Evolutionary conservation across 2,888 invertebrate genomes (phyloP).

Genomic region (Dermolepida albohirtum): DNA sequence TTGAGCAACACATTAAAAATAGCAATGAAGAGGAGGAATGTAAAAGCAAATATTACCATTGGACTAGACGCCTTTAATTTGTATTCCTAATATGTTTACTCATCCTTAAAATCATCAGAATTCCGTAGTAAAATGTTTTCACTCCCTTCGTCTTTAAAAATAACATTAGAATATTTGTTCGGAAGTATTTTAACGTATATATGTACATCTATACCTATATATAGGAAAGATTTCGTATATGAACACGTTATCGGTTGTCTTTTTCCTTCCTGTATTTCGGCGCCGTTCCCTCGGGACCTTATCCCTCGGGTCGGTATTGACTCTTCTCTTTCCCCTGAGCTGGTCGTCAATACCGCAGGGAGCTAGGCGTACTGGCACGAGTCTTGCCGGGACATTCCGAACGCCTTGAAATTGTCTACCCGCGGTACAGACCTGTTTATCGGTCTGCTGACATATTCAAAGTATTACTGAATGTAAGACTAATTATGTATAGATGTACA

Average conservation of each 20-base stretch:
- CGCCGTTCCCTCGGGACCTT: constrained; percentile 63
- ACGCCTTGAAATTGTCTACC: constrained; percentile 58
- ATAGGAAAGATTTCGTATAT: constrained; percentile 47
- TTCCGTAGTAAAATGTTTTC: neutral
- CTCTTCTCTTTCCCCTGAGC: constrained; percentile 68
- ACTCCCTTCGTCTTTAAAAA: constrained; percentile 30
- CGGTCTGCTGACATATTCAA: constrained; percentile 53
- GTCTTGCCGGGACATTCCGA: constrained; percentile 56
- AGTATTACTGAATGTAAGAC: constrained; percentile 31
- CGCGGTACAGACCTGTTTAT: constrained; percentile 59
- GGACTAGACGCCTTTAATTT: no score
- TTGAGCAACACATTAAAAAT: no score
- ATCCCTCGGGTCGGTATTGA: constrained; percentile 69
- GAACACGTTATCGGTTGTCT: constrained; percentile 53
- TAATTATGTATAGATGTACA: constrained; percentile 23
- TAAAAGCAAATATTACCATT: no score
- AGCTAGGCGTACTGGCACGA: constrained; percentile 62
- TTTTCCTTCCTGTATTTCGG: constrained; percentile 50
- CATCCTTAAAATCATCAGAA: neutral
- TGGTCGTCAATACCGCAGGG: constrained; percentile 70
- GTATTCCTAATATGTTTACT: no score
- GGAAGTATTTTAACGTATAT: constrained; percentile 31
- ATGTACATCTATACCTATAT: constrained; percentile 14
- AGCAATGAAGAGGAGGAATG: no score
- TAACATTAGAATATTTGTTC: constrained; percentile 43